A percentile compares a stretch with the other conserved stretches of the same genome.
phyloP scores from a whole-genome alignment of 1,140 invertebrate species.

The Formica exsecta region DNA sequence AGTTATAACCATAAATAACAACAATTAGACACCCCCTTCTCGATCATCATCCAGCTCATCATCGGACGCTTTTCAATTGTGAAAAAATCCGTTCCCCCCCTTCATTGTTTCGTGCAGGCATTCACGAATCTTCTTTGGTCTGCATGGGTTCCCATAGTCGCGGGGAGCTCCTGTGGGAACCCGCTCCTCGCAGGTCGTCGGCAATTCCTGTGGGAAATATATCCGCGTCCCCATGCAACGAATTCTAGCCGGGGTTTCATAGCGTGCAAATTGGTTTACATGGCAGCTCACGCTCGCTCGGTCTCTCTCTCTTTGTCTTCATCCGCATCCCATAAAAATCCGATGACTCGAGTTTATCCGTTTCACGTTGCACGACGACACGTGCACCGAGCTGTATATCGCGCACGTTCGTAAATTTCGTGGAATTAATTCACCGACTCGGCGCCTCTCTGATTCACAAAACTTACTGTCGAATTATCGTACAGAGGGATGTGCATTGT shows the following conservation, averaged over 20 bases:
- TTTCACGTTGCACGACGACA: conserved; percentile 55
- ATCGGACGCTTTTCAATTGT: conserved; percentile 78
- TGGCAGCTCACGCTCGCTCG: conserved; percentile 63
- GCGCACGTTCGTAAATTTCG: conserved; percentile 49
- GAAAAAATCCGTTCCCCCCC: conserved; percentile 59
- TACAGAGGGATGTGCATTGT: background rate
- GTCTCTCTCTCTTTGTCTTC: background rate
- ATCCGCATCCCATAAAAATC: conserved; percentile 59
- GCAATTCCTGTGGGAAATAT: conserved; percentile 85
- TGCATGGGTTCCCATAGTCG: conserved; percentile 79
- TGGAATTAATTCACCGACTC: conserved; percentile 65
- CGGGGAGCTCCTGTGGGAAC: conserved; percentile 81
- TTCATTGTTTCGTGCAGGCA: conserved; percentile 78
- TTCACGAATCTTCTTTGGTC: conserved; percentile 70
- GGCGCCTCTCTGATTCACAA: conserved; percentile 39
- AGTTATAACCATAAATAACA: conserved; percentile 8
- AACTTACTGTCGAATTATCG: background rate
- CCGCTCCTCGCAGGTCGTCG: conserved; percentile 70
- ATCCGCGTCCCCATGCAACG: conserved; percentile 77
- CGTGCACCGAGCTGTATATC: conserved; percentile 57
- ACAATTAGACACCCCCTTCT: background rate
- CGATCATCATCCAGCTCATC: conserved; percentile 49
- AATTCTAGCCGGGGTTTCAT: conserved; percentile 80
- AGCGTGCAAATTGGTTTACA: conserved; percentile 86
- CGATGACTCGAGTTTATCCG: conserved; percentile 61